Conservation (phyloP, 2,888 invertebrate species). For the Eremobia ochroleuca region DNA sequence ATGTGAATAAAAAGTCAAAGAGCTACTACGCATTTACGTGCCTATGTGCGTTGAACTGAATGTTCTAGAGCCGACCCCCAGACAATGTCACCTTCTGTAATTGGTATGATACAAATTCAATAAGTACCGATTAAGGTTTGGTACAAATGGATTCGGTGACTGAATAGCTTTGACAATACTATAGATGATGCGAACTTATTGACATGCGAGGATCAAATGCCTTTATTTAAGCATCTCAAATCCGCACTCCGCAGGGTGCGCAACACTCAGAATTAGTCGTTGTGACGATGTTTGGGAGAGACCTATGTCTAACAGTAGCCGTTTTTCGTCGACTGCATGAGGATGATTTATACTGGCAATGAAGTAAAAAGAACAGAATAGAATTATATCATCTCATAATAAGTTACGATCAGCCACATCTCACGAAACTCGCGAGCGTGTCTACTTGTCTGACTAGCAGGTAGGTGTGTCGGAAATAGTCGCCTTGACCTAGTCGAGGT, state of each 20-base stretch:
- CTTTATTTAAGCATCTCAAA: neutral
- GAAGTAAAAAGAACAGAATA: neutral
- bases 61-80: slow-evolving; percentile 40
- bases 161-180: slow-evolving; percentile 5
- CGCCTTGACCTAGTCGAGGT: slow-evolving; percentile 59
- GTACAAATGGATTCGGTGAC: neutral
- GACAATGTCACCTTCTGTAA: slow-evolving; percentile 56
- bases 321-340: neutral
- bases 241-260: neutral
- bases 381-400: neutral
- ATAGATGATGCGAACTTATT: neutral
- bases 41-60: slow-evolving; percentile 31
- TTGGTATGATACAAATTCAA: slow-evolving; percentile 20
- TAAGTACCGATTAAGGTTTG: slow-evolving; percentile 16
- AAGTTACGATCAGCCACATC: slow-evolving; percentile 1
- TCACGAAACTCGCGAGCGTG: slow-evolving; percentile 7
- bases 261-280: neutral
- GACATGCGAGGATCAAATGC: neutral
- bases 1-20: slow-evolving; percentile 36
- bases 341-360: neutral
- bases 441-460: slow-evolving; percentile 11
- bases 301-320: neutral
- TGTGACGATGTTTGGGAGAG: neutral
- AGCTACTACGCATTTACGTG: slow-evolving; percentile 20
- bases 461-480: slow-evolving; percentile 47